phyloP scores from a whole-genome alignment of 2,888 invertebrate species.

The Aphrophora alni region DNA sequence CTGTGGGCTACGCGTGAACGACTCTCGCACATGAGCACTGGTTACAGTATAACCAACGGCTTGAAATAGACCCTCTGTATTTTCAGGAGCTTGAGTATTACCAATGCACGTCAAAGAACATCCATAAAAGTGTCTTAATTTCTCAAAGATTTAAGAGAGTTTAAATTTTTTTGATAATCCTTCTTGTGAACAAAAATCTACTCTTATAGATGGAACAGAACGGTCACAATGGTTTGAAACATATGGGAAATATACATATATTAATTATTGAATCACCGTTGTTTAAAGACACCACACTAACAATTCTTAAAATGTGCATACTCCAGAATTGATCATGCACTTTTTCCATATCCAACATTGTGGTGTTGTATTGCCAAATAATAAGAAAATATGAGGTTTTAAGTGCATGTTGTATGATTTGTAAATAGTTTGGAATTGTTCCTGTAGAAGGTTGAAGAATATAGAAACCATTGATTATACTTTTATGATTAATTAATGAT shows the following conservation, averaged over 20 bases:
- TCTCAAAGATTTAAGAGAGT: neutral
- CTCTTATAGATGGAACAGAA: neutral
- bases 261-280: neutral
- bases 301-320: neutral
- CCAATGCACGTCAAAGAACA: neutral
- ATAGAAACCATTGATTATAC: neutral
- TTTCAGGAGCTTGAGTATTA: neutral
- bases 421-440: neutral
- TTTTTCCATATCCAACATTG: neutral
- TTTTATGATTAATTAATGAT: neutral
- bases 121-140: neutral
- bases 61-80: neutral
- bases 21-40: no score
- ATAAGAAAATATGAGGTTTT: neutral
- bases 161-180: neutral
- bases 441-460: neutral
- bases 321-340: neutral
- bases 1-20: no score
- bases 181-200: neutral
- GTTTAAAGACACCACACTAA: neutral
- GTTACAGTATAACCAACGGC: neutral
- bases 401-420: neutral
- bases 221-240: neutral
- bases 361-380: neutral
- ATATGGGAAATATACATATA: neutral